Conservation (phyloP, 2,797 vertebrate genomes). For the Mustela erminea region DNA sequence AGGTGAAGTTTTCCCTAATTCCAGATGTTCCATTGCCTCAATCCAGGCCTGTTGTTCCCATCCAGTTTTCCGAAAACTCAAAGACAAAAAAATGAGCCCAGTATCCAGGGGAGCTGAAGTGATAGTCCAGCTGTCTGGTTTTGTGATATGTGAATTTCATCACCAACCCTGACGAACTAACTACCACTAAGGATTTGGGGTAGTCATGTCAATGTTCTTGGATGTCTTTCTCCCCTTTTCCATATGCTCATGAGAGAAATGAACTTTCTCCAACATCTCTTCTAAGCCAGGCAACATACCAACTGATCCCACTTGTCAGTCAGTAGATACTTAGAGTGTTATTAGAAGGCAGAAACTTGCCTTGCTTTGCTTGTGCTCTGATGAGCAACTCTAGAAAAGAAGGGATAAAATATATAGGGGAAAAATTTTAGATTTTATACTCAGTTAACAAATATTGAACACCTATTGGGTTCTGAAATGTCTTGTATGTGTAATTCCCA, state of each 20-base stretch:
- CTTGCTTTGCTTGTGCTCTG: background rate
- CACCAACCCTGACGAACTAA: background rate
- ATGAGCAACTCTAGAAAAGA: background rate
- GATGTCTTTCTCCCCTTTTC: constrained; percentile 18
- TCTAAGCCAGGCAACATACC: background rate
- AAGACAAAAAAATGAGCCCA: background rate
- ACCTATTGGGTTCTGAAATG: background rate
- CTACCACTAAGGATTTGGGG: background rate
- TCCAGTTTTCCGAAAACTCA: background rate
- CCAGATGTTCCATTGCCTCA: background rate
- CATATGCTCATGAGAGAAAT: background rate
- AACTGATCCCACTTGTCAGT: background rate
- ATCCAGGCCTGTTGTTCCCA: background rate
- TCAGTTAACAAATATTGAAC: background rate
- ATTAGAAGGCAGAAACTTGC: background rate
- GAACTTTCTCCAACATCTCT: background rate
- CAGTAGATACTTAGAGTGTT: background rate
- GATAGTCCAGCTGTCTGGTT: background rate
- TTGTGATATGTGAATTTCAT: background rate
- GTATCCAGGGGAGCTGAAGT: background rate
- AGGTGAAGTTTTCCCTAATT: background rate
- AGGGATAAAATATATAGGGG: background rate
- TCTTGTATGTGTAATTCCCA: background rate
- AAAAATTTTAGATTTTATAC: background rate
- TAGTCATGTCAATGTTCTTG: background rate